These are phyloP conservation scores for Enhydra lutris DNA, from an alignment of 2,113 vertebrate genomes.

Conservation along the genomic window DNA sequence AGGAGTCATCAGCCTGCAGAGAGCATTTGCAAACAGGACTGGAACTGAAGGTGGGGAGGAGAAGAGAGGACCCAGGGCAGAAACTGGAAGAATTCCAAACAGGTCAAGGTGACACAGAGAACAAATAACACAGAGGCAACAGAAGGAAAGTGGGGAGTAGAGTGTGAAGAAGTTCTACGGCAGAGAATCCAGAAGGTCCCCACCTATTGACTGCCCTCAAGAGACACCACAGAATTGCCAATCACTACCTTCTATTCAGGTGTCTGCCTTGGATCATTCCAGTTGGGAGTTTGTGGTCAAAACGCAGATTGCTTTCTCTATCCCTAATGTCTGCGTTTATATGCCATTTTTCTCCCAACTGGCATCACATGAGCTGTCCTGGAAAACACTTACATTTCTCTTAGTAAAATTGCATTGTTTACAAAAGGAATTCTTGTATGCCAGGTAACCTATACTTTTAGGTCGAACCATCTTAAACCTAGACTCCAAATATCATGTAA, in stretches of 20 bases:
- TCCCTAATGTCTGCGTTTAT: background rate
- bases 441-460: background rate
- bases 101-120: background rate
- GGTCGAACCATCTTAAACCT: background rate
- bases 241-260: background rate
- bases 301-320: background rate
- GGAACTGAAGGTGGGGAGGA: background rate
- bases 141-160: background rate
- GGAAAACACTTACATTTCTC: background rate
- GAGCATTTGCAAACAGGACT: background rate
- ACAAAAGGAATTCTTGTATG: background rate
- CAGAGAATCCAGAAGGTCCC: background rate
- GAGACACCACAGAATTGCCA: background rate
- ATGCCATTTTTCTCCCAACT: background rate
- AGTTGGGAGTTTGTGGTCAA: background rate
- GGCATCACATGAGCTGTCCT: background rate
- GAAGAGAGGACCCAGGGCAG: background rate
- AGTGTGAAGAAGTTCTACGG: background rate
- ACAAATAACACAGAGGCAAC: background rate
- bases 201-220: background rate
- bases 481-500: background rate
- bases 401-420: background rate
- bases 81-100: background rate
- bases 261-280: background rate
- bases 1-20: background rate